phyloP scores from a whole-genome alignment of 2,797 vertebrate genomes.

The Amazonetta brasiliensis region DNA sequence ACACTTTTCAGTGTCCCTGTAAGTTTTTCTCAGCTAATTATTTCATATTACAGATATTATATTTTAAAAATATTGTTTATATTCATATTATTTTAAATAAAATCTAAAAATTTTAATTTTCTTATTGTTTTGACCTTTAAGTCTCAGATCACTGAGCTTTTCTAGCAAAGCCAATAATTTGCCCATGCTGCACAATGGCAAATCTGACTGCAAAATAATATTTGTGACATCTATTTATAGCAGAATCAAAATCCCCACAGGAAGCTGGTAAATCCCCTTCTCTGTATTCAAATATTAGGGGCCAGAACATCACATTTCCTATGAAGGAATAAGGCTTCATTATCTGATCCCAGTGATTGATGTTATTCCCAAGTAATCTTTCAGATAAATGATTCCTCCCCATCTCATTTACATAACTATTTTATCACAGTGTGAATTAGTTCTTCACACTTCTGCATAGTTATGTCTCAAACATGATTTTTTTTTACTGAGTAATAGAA shows the following conservation, averaged over 20 bases:
- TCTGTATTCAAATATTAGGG: background rate
- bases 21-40: background rate
- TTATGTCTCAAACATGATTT: background rate
- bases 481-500: background rate
- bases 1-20: background rate
- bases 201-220: background rate
- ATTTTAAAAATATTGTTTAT: background rate
- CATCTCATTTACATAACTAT: constrained; percentile 24
- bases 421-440: constrained; percentile 38
- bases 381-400: constrained; percentile 17
- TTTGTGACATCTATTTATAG: constrained; percentile 20
- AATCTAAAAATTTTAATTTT: background rate
- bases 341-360: background rate
- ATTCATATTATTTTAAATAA: background rate
- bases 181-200: background rate
- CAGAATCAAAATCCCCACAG: background rate
- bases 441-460: constrained; percentile 16
- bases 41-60: background rate
- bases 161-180: background rate
- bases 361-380: background rate
- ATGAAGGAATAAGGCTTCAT: background rate
- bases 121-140: background rate
- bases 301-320: background rate
- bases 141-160: background rate
- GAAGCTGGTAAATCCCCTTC: background rate